These are phyloP conservation scores for Caprella mutica DNA, from an alignment of 2,888 invertebrate species.

Conservation along the genomic window DNA sequence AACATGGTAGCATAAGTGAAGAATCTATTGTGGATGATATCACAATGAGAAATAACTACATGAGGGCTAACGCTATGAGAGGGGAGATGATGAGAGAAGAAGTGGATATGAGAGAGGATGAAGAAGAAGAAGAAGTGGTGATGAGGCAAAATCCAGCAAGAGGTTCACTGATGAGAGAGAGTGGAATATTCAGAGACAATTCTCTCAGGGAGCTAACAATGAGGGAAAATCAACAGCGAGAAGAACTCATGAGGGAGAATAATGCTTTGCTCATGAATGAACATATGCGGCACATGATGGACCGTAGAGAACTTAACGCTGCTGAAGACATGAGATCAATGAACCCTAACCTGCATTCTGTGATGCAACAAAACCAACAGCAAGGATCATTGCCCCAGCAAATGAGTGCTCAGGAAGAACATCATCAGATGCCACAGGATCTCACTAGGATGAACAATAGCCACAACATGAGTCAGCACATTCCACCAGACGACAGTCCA, in stretches of 20 bases:
- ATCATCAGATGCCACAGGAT: slow-evolving; percentile 32
- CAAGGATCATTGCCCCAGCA: slow-evolving; percentile 18
- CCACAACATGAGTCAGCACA: slow-evolving; percentile 16
- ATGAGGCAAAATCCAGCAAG: slow-evolving; percentile 5
- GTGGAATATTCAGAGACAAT: slow-evolving; percentile 1
- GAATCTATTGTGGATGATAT: slow-evolving; percentile 1
- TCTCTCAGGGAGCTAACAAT: slow-evolving; percentile 5
- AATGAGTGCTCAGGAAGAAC: slow-evolving; percentile 24
- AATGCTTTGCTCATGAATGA: slow-evolving; percentile 26
- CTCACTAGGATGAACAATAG: slow-evolving; percentile 29
- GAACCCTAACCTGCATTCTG: slow-evolving; percentile 17
- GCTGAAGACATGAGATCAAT: slow-evolving; percentile 8
- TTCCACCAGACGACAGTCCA: slow-evolving; percentile 28
- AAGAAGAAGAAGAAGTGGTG: neutral
- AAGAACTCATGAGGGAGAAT: slow-evolving; percentile 6
- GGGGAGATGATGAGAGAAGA: slow-evolving; percentile 2
- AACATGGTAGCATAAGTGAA: neutral
- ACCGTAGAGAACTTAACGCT: slow-evolving; percentile 21
- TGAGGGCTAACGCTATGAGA: neutral
- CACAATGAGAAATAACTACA: neutral
- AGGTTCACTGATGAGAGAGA: neutral
- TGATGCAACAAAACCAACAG: slow-evolving; percentile 21
- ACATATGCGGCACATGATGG: slow-evolving; percentile 29
- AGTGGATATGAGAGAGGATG: neutral
- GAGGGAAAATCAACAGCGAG: slow-evolving; percentile 5